Evolutionary conservation across 2,888 invertebrate genomes (phyloP).

Genomic region (Dusona sp.): DNA sequence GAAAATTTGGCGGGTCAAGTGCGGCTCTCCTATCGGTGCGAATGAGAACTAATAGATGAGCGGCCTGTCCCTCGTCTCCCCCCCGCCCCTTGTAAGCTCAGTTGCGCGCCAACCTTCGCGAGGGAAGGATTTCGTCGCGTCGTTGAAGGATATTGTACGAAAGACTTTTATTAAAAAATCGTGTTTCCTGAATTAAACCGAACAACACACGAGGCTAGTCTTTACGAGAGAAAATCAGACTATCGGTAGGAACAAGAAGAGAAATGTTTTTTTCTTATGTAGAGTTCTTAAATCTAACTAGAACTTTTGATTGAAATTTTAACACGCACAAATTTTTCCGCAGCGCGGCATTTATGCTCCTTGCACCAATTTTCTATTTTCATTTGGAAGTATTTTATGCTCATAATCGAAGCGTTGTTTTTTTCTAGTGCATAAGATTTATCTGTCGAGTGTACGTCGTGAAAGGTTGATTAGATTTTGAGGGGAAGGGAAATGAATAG

Average conservation of each 20-base stretch:
- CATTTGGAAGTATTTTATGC: not conserved
- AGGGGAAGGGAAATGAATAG: slow-evolving; percentile 5
- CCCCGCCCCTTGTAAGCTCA: slow-evolving; percentile 52
- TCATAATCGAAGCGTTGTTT: not conserved
- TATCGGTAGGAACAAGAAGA: slow-evolving; percentile 62
- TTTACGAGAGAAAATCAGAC: slow-evolving; percentile 47
- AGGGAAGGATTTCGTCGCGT: slow-evolving; percentile 51
- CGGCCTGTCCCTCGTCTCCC: slow-evolving; percentile 1
- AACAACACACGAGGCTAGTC: slow-evolving; percentile 54
- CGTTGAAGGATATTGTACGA: slow-evolving; percentile 37
- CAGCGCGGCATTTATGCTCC: slow-evolving; percentile 37
- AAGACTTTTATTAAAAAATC: slow-evolving; percentile 41
- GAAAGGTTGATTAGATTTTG: slow-evolving; percentile 43
- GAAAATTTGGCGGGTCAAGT: slow-evolving; percentile 60
- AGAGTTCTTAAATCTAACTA: slow-evolving; percentile 21
- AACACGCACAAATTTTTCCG: slow-evolving; percentile 50
- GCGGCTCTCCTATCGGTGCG: slow-evolving; percentile 45
- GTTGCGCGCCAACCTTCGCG: slow-evolving; percentile 72
- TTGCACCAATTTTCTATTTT: slow-evolving; percentile 27
- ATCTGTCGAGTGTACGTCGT: slow-evolving; percentile 22
- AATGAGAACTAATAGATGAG: slow-evolving; percentile 47
- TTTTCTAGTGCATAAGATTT: slow-evolving; percentile 10
- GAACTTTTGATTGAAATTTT: slow-evolving; percentile 29
- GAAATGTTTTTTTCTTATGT: slow-evolving; percentile 26
- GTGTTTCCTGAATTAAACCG: slow-evolving; percentile 61